Base-by-base conservation (phyloP, 2,888 invertebrate species). In the Tuberolachnus salignus region DNA sequence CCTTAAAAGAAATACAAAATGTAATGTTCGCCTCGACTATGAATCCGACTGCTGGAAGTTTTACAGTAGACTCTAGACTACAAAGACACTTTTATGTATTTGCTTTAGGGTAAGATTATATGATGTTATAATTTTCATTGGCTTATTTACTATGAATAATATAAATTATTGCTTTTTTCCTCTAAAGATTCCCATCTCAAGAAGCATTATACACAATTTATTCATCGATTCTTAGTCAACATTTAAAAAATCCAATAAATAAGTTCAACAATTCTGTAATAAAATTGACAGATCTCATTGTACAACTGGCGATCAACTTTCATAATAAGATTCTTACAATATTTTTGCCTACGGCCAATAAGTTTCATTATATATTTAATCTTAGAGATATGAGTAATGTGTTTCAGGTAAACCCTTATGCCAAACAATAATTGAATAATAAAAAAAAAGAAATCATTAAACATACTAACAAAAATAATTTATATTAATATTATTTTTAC, bases 41-140 rank as follows among this genome's bases (percentile, higher is more conserved):
- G 97, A 97, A 97, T 86, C 97, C 97, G 0, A 95, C 96, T 0
- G 94, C 97, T 19, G 97, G 97, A 23, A 95, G 94, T 78, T 97
- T 97, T 85, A 95, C 94, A 21, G 96, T 97, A 80, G 93, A 97
- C 87, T 91, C 95, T 0, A 89, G 97, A 53, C 87, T 98, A 16
- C 96, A 97, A 85, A 87, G 94, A 80, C 94, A 94, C 84, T 95
- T 94, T 85, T 92, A 92, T 83, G 92, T 93, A 0, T 94, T 94
- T 85, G 93, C 94, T 59, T 91, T 94, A 66, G 92, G 91, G 92
- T 92, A 87, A 84, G 53, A 53, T 19, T 13, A n/a, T 14, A 53
- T 19, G 10, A 14, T 59, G 9, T 57, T 14, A 11, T n/a, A 14
- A 3, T 26, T 49, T 64, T 3, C 34, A 0, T 13, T 34, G 10